These are phyloP conservation scores for Hyles euphorbiae DNA, from an alignment of 1,140 invertebrate species.

Conservation along the genomic window DNA sequence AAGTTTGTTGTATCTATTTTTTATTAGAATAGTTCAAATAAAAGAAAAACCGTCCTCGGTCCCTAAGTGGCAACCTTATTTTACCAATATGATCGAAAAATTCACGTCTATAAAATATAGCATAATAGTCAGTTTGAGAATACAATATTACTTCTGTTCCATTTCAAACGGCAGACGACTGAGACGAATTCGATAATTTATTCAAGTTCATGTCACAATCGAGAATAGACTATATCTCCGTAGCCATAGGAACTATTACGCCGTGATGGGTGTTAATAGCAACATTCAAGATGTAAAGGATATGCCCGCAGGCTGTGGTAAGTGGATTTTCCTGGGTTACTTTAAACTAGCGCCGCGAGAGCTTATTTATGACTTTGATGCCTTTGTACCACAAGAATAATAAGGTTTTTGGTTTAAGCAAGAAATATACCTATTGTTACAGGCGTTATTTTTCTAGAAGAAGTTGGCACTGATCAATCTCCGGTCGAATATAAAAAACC, in stretches of 20 bases:
- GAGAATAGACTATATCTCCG: conserved; percentile 3
- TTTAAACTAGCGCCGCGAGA: background rate
- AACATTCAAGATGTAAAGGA: conserved; percentile 17
- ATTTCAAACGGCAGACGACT: background rate
- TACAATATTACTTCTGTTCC: conserved; percentile 11
- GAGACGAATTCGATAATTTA: background rate
- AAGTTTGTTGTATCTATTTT: too few species aligned
- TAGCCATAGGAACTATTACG: conserved; percentile 8
- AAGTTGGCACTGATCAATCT: too few species aligned
- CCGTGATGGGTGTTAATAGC: conserved; percentile 4
- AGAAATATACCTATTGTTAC: too few species aligned
- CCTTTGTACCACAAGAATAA: too few species aligned
- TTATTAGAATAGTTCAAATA: too few species aligned
- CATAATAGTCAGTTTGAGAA: background rate
- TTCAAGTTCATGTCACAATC: background rate
- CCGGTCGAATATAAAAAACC: too few species aligned
- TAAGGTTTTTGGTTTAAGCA: too few species aligned
- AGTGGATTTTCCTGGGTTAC: conserved; percentile 25
- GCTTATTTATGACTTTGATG: too few species aligned
- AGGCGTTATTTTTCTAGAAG: too few species aligned
- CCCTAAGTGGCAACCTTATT: background rate
- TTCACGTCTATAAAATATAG: too few species aligned
- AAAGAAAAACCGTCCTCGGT: too few species aligned
- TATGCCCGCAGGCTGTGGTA: conserved; percentile 18
- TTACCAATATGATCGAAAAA: background rate